Evolutionary conservation across 1,140 invertebrate genomes (phyloP), one percentile per base, ranked within the genome.

Genomic region (Spodoptera litura): DNA sequence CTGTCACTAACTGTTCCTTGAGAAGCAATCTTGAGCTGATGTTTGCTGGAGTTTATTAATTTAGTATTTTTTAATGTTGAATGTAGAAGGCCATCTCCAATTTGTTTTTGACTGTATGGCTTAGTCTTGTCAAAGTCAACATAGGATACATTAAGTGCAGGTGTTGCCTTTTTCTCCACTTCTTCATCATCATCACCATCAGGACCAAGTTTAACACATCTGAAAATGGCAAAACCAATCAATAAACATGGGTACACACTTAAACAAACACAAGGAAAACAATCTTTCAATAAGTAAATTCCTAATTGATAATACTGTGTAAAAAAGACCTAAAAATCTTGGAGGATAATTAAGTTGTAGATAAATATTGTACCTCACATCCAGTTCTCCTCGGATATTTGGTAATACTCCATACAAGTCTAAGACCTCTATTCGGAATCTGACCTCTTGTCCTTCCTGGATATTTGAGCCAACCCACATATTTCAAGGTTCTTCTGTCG

Each of bases 391-490:
- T 87, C 95, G 90, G 49, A 96, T 96, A 78, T 95, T 96, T n/a
- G 96, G 96, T 51, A 96, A 87, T 73, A 91, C 95, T 51, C 94
- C 94, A 87, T 89, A 95, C 13, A 95, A 90, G 82, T 96, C 94
- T 64, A 96, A 81, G 10, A 95, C 89, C 8, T 94, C 95, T 74
- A 96, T 93, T 79, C 88, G 91, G 86, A 96, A 96, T 81, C 88
- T 89, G 15, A 96, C 94, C 90, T 96, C 94, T 88, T 96, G 95
- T 0, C 95, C 95, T 83, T 96, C 91, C 38, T 94, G 82, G 49
- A 96, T 87, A 75, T 89, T 89, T 55, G 95, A 74, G 9, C 96
- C 96, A 79, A 95, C 85, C 96, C 96, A 96, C 72, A 95, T 89
- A 64, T 95, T 90, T 0, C 93, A 92, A 15, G 89, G 89, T 35